Conservation (phyloP, 2,113 vertebrate genomes). For the Prochilodus magdalenae region DNA sequence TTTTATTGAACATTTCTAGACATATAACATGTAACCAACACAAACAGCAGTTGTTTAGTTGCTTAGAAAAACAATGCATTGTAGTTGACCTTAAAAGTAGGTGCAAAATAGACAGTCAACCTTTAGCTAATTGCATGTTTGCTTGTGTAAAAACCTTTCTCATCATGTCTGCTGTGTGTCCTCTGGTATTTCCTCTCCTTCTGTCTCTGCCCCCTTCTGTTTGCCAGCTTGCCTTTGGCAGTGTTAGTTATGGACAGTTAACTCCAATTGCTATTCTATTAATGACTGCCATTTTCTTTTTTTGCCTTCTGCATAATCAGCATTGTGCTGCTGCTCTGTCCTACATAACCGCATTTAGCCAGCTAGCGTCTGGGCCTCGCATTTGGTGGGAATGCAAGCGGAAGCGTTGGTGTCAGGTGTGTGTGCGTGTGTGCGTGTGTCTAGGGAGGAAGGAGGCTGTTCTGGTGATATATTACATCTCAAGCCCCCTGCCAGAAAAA, state of each 20-base stretch:
- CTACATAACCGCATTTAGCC: slow-evolving; percentile 49
- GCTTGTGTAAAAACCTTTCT: slow-evolving; percentile 34
- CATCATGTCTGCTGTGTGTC: slow-evolving; percentile 55
- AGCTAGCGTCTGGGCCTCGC: slow-evolving; percentile 44
- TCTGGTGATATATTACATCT: slow-evolving; percentile 48
- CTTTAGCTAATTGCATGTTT: slow-evolving; percentile 55
- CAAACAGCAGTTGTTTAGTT: slow-evolving; percentile 17
- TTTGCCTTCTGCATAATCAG: slow-evolving; percentile 79
- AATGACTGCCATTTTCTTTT: slow-evolving; percentile 82
- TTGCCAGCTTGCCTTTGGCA: slow-evolving; percentile 80
- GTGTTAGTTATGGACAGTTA: slow-evolving; percentile 86
- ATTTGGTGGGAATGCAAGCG: slow-evolving; percentile 37
- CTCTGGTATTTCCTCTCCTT: slow-evolving; percentile 14
- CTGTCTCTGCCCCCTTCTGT: slow-evolving; percentile 63
- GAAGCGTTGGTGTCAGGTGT: slow-evolving; percentile 42
- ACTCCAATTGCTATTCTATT: slow-evolving; percentile 82
- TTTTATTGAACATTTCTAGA: too few species aligned
- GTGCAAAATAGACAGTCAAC: slow-evolving; percentile 33
- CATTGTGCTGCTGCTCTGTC: slow-evolving; percentile 55
- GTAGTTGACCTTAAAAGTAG: slow-evolving; percentile 46
- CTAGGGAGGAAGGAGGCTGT: slow-evolving; percentile 46
- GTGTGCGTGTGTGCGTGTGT: slow-evolving; percentile 39
- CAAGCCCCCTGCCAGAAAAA: slow-evolving; percentile 48
- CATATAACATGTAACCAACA: too few species aligned
- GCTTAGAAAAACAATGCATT: not conserved